phyloP scores from a whole-genome alignment of 2,797 vertebrate species.

The Streptopelia turtur region DNA sequence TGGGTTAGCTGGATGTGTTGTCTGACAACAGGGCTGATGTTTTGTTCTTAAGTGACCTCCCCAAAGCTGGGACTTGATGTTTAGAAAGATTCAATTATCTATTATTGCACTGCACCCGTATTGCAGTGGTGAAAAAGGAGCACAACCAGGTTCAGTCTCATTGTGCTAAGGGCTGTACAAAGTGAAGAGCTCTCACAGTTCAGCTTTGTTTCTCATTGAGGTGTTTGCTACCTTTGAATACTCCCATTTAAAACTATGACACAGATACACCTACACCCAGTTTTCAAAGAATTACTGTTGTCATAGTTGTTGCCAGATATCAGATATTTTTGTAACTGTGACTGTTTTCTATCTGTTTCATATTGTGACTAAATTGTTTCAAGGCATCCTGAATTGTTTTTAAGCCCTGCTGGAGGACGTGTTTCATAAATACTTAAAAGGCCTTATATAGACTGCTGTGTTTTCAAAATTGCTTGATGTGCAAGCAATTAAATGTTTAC shows the following conservation, averaged over 20 bases:
- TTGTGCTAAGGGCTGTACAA: slow-evolving; percentile 9
- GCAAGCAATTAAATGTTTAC: neutral
- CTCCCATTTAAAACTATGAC: neutral
- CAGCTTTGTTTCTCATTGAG: neutral
- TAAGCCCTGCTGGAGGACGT: neutral
- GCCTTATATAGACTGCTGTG: neutral
- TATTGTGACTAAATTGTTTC: neutral
- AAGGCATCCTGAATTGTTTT: neutral
- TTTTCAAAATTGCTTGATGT: neutral
- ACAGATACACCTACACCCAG: neutral
- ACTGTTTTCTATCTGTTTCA: neutral
- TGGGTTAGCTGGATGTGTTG: neutral
- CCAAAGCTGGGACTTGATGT: neutral
- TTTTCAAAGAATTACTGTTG: neutral
- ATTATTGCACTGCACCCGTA: neutral
- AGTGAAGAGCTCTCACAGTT: neutral
- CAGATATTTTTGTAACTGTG: neutral
- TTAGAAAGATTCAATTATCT: neutral
- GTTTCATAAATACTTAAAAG: neutral
- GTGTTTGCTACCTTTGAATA: neutral
- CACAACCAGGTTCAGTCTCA: neutral
- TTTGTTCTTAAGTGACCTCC: neutral
- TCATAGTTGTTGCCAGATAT: neutral
- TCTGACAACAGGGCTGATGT: neutral
- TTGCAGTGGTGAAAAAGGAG: neutral